Evolutionary conservation across 2,888 invertebrate genomes (phyloP).

Genomic region (Euzetes globulus): DNA sequence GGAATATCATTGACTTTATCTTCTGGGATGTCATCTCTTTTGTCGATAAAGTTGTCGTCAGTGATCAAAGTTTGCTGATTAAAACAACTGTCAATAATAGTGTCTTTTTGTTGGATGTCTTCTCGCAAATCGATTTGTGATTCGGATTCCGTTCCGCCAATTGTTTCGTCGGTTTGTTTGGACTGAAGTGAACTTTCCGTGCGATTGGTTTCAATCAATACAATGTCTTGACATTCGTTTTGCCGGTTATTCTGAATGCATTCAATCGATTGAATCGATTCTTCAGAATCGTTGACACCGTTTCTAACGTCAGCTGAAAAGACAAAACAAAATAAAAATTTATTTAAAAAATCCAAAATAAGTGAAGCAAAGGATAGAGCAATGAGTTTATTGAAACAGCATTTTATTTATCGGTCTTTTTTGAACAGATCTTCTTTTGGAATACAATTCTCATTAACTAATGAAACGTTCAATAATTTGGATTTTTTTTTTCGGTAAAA

Average conservation of each 20-base stretch:
- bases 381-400: neutral
- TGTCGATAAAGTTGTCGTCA: neutral
- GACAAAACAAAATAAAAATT: neutral
- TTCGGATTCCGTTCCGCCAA: slow-evolving; percentile 20
- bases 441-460: too few relatives aligned
- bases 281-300: slow-evolving; percentile 1
- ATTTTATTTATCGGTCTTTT: neutral
- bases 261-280: slow-evolving; percentile 1
- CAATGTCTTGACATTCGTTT: neutral
- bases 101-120: neutral
- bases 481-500: neutral
- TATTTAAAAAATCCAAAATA: neutral
- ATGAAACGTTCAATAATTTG: neutral
- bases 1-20: neutral
- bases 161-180: neutral
- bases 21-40: neutral
- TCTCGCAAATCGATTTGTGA: neutral
- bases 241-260: neutral
- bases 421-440: neutral
- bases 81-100: neutral
- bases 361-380: neutral
- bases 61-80: neutral
- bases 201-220: slow-evolving; percentile 25
- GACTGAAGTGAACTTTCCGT: slow-evolving; percentile 24
- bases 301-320: slow-evolving; percentile 10